Evolutionary conservation across 2,113 vertebrate species (phyloP).

Genomic region (Zosterops pallidus): DNA sequence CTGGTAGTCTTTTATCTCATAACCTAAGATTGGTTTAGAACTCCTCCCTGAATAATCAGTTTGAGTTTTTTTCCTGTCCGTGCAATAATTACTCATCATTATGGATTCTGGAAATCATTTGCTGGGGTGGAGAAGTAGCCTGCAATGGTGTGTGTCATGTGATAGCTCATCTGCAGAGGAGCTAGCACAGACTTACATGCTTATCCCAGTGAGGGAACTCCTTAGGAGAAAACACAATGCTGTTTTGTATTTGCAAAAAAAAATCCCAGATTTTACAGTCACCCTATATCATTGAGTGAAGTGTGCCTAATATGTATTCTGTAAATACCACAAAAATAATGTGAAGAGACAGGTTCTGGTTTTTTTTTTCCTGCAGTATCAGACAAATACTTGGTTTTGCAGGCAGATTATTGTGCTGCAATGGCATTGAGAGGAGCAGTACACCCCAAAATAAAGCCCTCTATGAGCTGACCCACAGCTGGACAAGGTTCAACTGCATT

Average conservation of each 20-base stretch:
- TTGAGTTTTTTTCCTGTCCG: rapidly evolving
- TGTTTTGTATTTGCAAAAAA: neutral
- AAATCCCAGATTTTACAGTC: neutral
- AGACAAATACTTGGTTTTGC: neutral
- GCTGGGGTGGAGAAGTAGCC: neutral
- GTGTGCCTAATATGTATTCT: neutral
- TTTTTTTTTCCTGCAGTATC: neutral
- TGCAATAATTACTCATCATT: neutral
- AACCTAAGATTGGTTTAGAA: neutral
- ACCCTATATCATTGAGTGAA: neutral
- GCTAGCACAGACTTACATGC: neutral
- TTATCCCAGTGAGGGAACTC: neutral
- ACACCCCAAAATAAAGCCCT: neutral
- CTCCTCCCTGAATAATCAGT: neutral
- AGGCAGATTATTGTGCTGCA: neutral
- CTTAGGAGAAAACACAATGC: neutral
- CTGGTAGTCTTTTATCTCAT: neutral
- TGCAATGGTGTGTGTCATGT: neutral
- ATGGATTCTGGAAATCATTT: slow-evolving; percentile 9
- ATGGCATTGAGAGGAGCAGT: neutral
- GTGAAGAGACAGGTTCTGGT: neutral
- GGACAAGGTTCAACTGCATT: neutral
- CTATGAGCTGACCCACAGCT: neutral
- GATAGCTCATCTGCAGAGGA: neutral
- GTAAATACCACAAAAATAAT: neutral